A percentile compares a stretch with the other conserved stretches of the same genome.
Conservation (phyloP, 2,888 invertebrate genomes). For the Seira musarum region DNA sequence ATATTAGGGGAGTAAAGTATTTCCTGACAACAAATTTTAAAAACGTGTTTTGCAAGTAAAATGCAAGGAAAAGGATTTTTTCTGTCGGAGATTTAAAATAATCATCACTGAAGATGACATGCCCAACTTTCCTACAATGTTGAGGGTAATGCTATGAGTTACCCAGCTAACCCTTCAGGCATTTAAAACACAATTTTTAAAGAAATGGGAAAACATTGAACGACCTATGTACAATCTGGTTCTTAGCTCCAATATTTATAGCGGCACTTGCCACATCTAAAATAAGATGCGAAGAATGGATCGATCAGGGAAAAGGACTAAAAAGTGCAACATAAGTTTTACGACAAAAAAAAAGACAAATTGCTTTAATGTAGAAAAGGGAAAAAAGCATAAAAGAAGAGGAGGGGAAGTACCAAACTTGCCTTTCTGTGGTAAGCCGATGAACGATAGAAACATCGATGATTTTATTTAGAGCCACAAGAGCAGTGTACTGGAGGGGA, state of each 20-base stretch:
- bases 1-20: neutral
- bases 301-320: neutral
- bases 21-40: neutral
- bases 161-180: too few relatives aligned
- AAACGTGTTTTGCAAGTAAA: neutral
- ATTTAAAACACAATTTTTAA: neutral
- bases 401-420: conserved; percentile 29
- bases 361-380: too few relatives aligned
- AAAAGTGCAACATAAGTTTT: neutral
- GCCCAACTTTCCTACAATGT: neutral
- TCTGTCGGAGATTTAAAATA: neutral
- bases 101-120: neutral
- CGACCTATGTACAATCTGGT: too few relatives aligned
- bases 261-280: too few relatives aligned
- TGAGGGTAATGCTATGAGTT: too few relatives aligned
- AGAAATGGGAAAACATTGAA: neutral
- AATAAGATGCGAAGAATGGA: neutral
- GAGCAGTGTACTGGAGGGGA: conserved; percentile 77
- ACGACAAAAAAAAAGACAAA: conserved; percentile 10
- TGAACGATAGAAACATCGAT: conserved; percentile 75
- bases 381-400: neutral
- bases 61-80: neutral
- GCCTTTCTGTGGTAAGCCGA: conserved; percentile 71
- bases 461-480: conserved; percentile 77
- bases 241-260: too few relatives aligned